Evolutionary conservation across 2,797 vertebrate species (phyloP), one percentile per base, ranked within the genome.

Genomic region (Champsocephalus gunnari): DNA sequence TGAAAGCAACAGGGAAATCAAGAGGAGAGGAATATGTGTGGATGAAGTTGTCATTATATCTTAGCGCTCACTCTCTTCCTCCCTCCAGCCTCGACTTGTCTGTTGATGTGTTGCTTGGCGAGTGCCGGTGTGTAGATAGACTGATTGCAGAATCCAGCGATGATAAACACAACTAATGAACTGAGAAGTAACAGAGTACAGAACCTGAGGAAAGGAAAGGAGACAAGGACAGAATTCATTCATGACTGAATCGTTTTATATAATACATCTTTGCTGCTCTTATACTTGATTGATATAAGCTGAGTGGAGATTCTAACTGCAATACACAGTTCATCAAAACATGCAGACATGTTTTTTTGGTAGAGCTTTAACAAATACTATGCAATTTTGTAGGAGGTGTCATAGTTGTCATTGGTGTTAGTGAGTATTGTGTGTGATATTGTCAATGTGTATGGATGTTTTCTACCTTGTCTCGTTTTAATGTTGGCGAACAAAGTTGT

Each of bases 141-240:
- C 82, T 89, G 86, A 92, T 80, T 88, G 89, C 92, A 93, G 92
- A 90, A 87, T 88, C 84, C 79, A 68, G 79, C 69, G 61, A 84
- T 93, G 92, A 94, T 93, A 91, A 94, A 94, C 94, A 88, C 87
- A 73, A 62, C 84, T 92, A 92, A 94, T 94, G 92, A 91, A 87
- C 91, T 89, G 88, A 88, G 86, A 90, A 85, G 85, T 90, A 91
- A 92, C 79, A 84, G 83, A 90, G 87, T 85, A 74, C 82, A 83
- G 77, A 74, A 84, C 69, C 83, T 50, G 67, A 56, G 72, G 74
- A 79, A 74, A 82, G 75, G 68, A 58, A 17, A 48, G 12, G 54
- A 75, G 65, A 83, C 62, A 63, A 61, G 48, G 53, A 81, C 71
- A 58, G 60, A 54, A 58, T 55, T 67, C 45, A 66, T 72, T 75